Base-by-base conservation (phyloP, 2,113 vertebrate species). In the Hippocampus guttulatus region DNA sequence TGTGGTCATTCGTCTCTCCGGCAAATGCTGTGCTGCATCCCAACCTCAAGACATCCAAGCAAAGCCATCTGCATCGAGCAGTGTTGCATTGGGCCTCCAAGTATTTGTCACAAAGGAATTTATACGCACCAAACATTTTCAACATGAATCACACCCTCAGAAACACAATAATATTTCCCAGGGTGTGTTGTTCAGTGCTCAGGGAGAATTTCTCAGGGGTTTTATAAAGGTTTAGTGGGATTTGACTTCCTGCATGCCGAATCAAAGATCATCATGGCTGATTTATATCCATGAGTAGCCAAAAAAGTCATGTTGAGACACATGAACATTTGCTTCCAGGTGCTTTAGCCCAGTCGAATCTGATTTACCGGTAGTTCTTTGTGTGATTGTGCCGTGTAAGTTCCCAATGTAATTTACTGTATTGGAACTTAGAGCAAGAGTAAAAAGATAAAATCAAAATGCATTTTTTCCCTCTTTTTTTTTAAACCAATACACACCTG, bases 61-160 rank as follows among this genome's bases (percentile, higher is more conserved):
- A 43, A 69, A 67, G 30, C 57, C 74, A 70, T 74, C 71, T 68
- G 27, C 69, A 75, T 70, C 68, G 57, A 54, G 33, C 33, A 10
- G 6, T 43, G 66, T 68, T 68, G 74, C 69, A 64, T 51, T 63
- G 30, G 63, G 76, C 78, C 80, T 70, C 33, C 20, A 51, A 73
- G 76, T 75, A 63, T 60, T 69, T 5, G 47, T n/a, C 30, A 49
- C 68, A 25, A 55, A 52, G 27, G 54, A 45, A 77, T 80, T 77
- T 78, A 41, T 60, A 49, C 12, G 2, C n/a, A 38, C 1, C 77
- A 65, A 75, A 68, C 68, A 40, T 52, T 72, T 47, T 63, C 1
- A 68, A 70, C 74, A 82, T 82, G 73, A 84, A 85, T 85, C 81
- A 69, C 77, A 63, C 43, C 60, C 64, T 76, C 60, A 83, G 79